Evolutionary conservation across 2,113 vertebrate genomes (phyloP), one percentile per base, ranked within the genome.

Genomic region (Danionella cerebrum): DNA sequence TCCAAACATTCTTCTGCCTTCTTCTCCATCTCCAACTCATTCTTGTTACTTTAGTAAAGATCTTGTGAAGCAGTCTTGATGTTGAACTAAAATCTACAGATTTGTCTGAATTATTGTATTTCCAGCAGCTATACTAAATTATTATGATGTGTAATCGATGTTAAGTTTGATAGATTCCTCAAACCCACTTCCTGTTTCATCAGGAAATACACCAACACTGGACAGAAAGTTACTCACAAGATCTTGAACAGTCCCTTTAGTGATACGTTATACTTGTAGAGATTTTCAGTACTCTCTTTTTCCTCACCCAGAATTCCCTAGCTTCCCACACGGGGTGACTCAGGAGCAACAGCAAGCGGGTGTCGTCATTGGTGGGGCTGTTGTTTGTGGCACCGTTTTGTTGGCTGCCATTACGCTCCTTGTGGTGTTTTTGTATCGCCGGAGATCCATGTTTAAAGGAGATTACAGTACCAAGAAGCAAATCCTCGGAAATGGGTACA

Each of bases 381-480:
- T 86, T 63, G 90, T 90, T 64, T 89, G 90, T 53, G 77, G 87
- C 74, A 81, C 85, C 60, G 86, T 94, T 81, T 84, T 93, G 65
- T 80, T 90, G 73, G 62, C 86, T 44, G 87, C 90, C 72, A 85
- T 87, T n/a, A 84, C 89, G 53, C 84, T 90, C 70, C 80, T 90
- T 48, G 83, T 90, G 79, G 75, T 90, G 66, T 81, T 91, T 14
- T 85, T 93, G 41, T 88, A 89, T 59, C 86, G 89, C 63, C 90
- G 90, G 53, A 90, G 89, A 18, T 89, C 90, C 84, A 93, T 88
- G 78, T 94, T 93, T 86, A 93, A 93, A 82, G 92, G 92, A 3
- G 91, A 94, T 84, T 93, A 94, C 86, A 94, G 87, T 83, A 93
- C 91, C 57, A 94, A 92, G 88, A 94, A 94, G 76, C 91, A 94